Evolutionary conservation across 2,113 vertebrate genomes (phyloP).

Genomic region (Eleginops maclovinus): DNA sequence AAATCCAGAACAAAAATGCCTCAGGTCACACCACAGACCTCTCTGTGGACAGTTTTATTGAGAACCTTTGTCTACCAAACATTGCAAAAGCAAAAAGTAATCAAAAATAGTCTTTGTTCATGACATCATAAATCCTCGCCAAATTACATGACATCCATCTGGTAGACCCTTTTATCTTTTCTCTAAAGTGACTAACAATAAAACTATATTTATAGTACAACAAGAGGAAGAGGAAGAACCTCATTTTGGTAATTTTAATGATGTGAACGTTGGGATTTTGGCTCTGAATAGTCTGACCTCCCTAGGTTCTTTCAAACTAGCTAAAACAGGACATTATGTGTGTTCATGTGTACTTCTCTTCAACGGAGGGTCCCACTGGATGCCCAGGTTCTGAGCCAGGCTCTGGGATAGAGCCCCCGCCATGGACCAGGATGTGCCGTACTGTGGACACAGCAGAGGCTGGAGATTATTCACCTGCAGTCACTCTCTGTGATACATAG

Average conservation of each 20-base stretch:
- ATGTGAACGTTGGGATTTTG: neutral
- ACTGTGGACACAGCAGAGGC: conserved; percentile 83
- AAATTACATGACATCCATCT: too few relatives aligned
- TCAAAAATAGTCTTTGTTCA: neutral
- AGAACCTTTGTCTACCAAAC: neutral
- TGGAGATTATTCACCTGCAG: conserved; percentile 29
- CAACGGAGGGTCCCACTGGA: conserved; percentile 94
- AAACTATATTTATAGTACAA: neutral
- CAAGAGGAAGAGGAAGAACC: neutral
- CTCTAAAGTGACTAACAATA: neutral
- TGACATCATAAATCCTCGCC: neutral
- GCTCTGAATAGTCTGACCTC: neutral
- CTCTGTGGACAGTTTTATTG: neutral
- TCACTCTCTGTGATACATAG: conserved; percentile 6
- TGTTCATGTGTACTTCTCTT: conserved; percentile 91
- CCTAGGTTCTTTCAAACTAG: neutral
- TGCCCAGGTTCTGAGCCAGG: conserved; percentile 96
- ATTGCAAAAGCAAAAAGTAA: neutral
- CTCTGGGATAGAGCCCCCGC: conserved; percentile 92
- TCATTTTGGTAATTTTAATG: neutral
- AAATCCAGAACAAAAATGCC: neutral
- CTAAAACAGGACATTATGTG: neutral
- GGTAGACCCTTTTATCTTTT: neutral
- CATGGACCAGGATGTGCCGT: conserved; percentile 90
- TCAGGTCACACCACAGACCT: neutral